A percentile compares a stretch with the other conserved stretches of the same genome.
phyloP scores from a whole-genome alignment of 2,113 vertebrate species.

The Aegithalos caudatus region DNA sequence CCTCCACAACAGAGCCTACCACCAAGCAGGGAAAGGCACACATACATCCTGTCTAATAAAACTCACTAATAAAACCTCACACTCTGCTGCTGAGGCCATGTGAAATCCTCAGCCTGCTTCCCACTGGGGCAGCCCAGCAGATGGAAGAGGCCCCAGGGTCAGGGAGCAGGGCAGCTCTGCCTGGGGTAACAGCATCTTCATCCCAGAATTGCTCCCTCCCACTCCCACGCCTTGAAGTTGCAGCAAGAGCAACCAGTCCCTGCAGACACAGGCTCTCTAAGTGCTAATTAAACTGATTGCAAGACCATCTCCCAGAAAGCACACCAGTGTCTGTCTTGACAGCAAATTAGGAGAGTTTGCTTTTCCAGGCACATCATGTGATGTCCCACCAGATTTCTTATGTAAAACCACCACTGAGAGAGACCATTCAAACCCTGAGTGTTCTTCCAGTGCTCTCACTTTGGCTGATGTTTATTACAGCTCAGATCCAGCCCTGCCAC shows the following conservation, averaged over 20 bases:
- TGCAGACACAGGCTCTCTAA: rapidly evolving
- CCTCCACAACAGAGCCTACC: neutral
- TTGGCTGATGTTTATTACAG: neutral
- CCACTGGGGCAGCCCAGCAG: neutral
- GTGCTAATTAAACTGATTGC: neutral
- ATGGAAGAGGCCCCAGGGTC: neutral
- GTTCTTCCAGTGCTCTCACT: neutral
- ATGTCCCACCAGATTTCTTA: neutral
- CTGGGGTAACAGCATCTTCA: neutral
- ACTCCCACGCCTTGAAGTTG: neutral
- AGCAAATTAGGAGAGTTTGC: neutral
- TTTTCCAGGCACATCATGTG: neutral
- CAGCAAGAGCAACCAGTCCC: neutral
- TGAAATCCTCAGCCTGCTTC: neutral
- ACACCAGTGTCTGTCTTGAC: neutral
- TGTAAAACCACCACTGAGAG: neutral
- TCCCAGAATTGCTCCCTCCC: neutral
- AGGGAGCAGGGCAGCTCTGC: neutral
- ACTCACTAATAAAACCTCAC: neutral
- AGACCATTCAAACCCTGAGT: neutral
- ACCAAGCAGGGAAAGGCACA: neutral
- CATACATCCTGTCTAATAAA: neutral
- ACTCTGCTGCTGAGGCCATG: neutral
- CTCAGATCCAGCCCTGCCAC: neutral
- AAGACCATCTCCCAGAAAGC: neutral